Evolutionary conservation across 1,140 invertebrate species (phyloP), one percentile per base, ranked within the genome.

Genomic region (Homalodisca vitripennis): DNA sequence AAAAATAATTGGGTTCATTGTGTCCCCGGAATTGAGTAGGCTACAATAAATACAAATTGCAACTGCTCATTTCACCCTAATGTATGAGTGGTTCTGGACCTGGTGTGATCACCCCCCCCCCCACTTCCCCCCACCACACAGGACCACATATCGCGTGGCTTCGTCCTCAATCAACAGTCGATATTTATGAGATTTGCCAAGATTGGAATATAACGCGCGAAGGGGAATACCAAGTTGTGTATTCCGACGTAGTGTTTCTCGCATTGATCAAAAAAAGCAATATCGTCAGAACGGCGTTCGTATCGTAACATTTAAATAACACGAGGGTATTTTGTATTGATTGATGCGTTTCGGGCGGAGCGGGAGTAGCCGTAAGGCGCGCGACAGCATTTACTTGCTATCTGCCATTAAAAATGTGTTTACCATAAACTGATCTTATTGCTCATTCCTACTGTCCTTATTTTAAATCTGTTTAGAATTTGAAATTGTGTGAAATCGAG

Each of bases 1-100:
- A 66, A 66, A 66, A 66, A 66, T 66, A 66, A 66, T 66, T 66
- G 63, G 63, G 10, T 66, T 66, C 63, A 66, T 66, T 66, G 63
- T 66, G 34, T 47, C 32, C 32, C 41, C 26, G 32, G 41, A 66
- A 66, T 66, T 66, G 63, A 66, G 63, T 66, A 60, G 55, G 29
- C 55, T 60, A 60, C 55, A 60, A 60, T 60, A 60, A 60, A 60
- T 60, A 60, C 55, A 60, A 60, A 60, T 60, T 60, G 55, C 27
- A 26, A 60, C 55, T 60, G 55, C 24, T 51, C 48, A 51, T 51
- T 51, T 51, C 48, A n/a, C 48, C 48, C 48, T 60, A 60, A 60
- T 60, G 27, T 60, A 60, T 60, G 55, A 30, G 55, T 26, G 48
- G 48, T 53, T 41, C 17, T 41, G 6, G 34, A 41, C 17, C 34